These are phyloP conservation scores for Centrocercus urophasianus DNA, from an alignment of 2,113 vertebrate species.

Conservation along the genomic window DNA sequence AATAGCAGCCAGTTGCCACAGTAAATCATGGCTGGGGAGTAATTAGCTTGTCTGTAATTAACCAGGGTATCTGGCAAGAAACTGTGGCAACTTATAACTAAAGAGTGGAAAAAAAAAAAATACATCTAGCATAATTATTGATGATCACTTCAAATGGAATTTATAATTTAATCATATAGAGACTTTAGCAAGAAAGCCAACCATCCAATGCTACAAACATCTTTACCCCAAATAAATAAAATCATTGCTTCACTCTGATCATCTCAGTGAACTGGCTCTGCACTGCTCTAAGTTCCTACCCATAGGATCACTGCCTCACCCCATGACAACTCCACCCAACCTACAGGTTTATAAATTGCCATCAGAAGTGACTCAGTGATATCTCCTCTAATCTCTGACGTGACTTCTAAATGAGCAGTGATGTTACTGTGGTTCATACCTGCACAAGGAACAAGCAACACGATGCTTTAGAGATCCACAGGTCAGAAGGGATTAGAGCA, in stretches of 20 bases:
- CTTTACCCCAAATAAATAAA: neutral
- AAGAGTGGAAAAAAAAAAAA: neutral
- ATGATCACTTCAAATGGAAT: neutral
- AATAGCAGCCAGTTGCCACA: neutral
- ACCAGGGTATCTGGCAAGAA: constrained; percentile 4
- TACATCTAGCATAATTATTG: constrained; percentile 12
- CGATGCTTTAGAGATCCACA: neutral
- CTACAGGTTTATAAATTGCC: neutral
- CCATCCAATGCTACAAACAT: neutral
- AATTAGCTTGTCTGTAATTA: constrained; percentile 50
- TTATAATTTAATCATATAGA: neutral
- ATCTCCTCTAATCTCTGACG: neutral
- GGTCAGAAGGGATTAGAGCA: neutral
- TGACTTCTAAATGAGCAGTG: neutral
- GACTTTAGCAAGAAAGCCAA: neutral
- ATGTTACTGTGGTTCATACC: rapidly evolving
- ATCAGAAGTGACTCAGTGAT: rapidly evolving
- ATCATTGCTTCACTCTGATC: neutral
- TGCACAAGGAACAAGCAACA: neutral
- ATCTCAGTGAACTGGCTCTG: neutral
- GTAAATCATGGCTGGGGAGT: constrained; percentile 33
- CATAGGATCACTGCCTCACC: neutral
- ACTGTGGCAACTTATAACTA: neutral
- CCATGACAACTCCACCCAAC: neutral
- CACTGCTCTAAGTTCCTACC: rapidly evolving